Conservation (phyloP, 2,888 invertebrate species). For the Drosophila nr. fundita region DNA sequence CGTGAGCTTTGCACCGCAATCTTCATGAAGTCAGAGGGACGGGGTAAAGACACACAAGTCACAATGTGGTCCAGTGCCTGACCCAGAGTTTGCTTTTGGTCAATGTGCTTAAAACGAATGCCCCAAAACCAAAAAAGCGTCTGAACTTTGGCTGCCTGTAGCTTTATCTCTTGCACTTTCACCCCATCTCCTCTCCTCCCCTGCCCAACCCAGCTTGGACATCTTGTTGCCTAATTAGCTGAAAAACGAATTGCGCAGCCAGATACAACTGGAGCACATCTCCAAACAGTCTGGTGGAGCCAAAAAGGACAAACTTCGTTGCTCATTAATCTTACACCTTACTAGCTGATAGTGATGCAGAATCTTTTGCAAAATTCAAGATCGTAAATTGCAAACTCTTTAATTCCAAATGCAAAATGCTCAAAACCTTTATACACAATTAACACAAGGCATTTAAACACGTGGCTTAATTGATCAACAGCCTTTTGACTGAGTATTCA, state of each 20-base stretch:
- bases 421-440: slow-evolving; percentile 59
- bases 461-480: slow-evolving; percentile 54
- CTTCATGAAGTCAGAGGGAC: slow-evolving; percentile 54
- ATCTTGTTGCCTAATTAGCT: slow-evolving; percentile 75
- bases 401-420: slow-evolving; percentile 52
- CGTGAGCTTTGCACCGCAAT: slow-evolving; percentile 67
- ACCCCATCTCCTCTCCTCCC: not conserved
- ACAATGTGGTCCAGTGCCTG: slow-evolving; percentile 45
- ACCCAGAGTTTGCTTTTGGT: slow-evolving; percentile 71
- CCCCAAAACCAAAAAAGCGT: slow-evolving; percentile 66
- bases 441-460: slow-evolving; percentile 53
- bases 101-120: slow-evolving; percentile 74
- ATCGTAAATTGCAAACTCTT: slow-evolving; percentile 21
- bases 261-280: slow-evolving; percentile 25
- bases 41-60: slow-evolving; percentile 4
- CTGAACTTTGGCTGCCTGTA: slow-evolving; percentile 62
- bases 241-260: slow-evolving; percentile 61
- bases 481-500: slow-evolving; percentile 35
- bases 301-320: slow-evolving; percentile 58
- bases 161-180: slow-evolving; percentile 16
- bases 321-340: slow-evolving; percentile 60
- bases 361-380: not conserved
- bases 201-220: not conserved
- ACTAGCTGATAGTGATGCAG: slow-evolving; percentile 24
- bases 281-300: slow-evolving; percentile 7